Conservation (phyloP, 2,888 invertebrate genomes). For the Apodemia duryi region DNA sequence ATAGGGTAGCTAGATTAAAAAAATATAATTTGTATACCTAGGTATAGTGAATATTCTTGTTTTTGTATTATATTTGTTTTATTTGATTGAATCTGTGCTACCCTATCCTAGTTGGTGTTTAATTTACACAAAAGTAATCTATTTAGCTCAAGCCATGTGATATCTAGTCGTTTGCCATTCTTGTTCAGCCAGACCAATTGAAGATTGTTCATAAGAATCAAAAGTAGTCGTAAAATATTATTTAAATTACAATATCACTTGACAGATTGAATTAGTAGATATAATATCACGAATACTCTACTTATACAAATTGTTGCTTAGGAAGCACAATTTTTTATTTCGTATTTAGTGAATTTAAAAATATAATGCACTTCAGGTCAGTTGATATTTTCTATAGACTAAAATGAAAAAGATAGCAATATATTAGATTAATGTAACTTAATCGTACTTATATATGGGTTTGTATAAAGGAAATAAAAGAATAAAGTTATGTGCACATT, state of each 20-base stretch:
- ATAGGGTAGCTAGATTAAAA: conserved; percentile 9
- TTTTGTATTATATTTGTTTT: conserved; percentile 12
- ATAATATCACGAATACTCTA: conserved; percentile 20
- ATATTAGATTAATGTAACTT: conserved; percentile 76
- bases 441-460: conserved; percentile 70
- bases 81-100: conserved; percentile 7
- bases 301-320: conserved; percentile 23
- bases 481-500: conserved; percentile 67
- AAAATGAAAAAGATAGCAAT: conserved; percentile 77
- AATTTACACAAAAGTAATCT: conserved; percentile 28
- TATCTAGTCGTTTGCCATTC: conserved; percentile 71
- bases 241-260: conserved; percentile 21
- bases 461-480: conserved; percentile 71
- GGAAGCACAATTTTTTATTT: conserved; percentile 24
- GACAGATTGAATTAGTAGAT: conserved; percentile 17
- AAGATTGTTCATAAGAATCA: conserved; percentile 21
- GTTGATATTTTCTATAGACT: conserved; percentile 73
- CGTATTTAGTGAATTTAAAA: conserved; percentile 29
- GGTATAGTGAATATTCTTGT: conserved; percentile 10
- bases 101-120: conserved; percentile 23
- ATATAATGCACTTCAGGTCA: conserved; percentile 52
- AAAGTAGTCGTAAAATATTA: conserved; percentile 19
- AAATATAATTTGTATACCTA: conserved; percentile 8
- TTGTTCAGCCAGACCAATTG: conserved; percentile 31
- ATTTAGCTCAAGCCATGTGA: conserved; percentile 72